Base-by-base conservation (phyloP, 1,140 invertebrate genomes). In the Melipona quadrifasciata region DNA sequence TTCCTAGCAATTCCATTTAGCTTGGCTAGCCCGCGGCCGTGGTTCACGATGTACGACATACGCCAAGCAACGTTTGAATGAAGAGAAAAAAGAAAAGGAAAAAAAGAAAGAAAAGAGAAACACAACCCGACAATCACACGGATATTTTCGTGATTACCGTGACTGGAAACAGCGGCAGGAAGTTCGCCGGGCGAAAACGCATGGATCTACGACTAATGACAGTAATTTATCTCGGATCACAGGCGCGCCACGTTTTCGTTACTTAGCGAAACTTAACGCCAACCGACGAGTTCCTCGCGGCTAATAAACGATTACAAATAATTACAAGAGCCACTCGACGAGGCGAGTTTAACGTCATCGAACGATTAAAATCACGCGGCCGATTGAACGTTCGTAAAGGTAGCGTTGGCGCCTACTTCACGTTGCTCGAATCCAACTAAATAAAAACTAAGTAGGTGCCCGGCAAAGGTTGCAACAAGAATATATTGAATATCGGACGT, bases 1-100 rank as follows among this genome's bases (percentile, higher is more conserved):
- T 80, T 80, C 57, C 51, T 76, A 64, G 68, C 83, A 80, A 84
- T 84, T 84, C 70, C 70, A 74, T 80, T 80, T 84, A 80, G 39
- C 82, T 67, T 27, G 31, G 2, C 11, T 19, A 10, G 75, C 74
- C 67, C n/a, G 55, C 27, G 67, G 82, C 55, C 55, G 79, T n/a
- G n/a, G 6, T 55, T 55, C 47, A 31, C 34, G 75, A 61, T 71
- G 17, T 5, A 53, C 81, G 57, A 47, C n/a, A 39, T 39, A 61
- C 8, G 39, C 17, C 34, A 55, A 4, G 34, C 34, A 39, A 39
- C 34, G 39, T 8, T 8, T 34, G 17, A 58, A 27, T 12, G 3
- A 27, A n/a, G 27, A 11, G 4, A 27, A n/a, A 64, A 2, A 64
- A 12, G 4, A 4, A 17, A 6, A 10, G 2, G 0, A 2, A 11